A percentile compares a stretch with the other conserved stretches of the same genome.
These are phyloP conservation scores for Melinaea marsaeus DNA, from an alignment of 2,888 invertebrate genomes.

Conservation along the genomic window DNA sequence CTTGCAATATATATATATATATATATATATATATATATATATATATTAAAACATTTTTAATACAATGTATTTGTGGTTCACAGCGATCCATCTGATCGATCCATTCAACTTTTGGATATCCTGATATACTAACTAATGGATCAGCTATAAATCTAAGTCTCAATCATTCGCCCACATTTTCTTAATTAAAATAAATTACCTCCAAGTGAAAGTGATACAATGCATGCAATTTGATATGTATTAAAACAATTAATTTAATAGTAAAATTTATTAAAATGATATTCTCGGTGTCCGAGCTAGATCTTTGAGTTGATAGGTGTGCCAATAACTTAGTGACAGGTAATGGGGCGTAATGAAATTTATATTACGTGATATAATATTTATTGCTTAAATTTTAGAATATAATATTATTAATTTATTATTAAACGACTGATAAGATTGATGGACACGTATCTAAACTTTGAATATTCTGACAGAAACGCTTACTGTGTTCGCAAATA, in stretches of 20 bases:
- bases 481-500: not conserved
- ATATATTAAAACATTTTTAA: not conserved
- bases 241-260: not conserved
- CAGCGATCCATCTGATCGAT: not conserved
- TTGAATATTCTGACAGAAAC: not conserved
- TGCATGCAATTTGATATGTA: constrained; percentile 20
- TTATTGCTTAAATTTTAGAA: constrained; percentile 3
- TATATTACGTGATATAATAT: not conserved
- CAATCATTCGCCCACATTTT: constrained; percentile 43
- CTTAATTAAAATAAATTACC: constrained; percentile 60
- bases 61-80: not conserved
- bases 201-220: constrained; percentile 44
- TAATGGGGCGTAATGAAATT: constrained; percentile 8
- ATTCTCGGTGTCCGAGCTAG: not conserved
- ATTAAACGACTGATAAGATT: not conserved
- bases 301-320: constrained; percentile 5
- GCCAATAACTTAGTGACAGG: constrained; percentile 4
- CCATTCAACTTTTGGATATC: not conserved
- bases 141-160: constrained; percentile 18
- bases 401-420: constrained; percentile 8
- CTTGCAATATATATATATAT: constrained; percentile 7
- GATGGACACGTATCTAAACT: not conserved
- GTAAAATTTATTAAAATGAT: not conserved
- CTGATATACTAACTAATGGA: not conserved
- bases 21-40: too few relatives aligned